A percentile compares a stretch with the other conserved stretches of the same genome.
phyloP scores from a whole-genome alignment of 2,888 invertebrate genomes.

The Ormyrus labotus region DNA sequence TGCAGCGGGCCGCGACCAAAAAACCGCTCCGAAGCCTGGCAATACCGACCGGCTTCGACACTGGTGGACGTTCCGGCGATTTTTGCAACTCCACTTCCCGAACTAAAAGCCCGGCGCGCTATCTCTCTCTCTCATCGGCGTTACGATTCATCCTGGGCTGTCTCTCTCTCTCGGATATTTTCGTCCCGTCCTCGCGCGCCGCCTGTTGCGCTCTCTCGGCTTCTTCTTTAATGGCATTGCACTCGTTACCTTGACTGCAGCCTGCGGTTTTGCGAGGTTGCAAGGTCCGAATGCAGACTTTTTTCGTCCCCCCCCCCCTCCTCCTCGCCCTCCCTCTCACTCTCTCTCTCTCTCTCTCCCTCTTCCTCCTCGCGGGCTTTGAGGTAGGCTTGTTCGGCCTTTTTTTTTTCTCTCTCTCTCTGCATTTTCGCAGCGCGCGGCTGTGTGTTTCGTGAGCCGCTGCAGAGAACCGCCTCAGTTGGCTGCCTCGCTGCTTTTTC shows the following conservation, averaged over 20 bases:
- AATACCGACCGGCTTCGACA: too few species aligned
- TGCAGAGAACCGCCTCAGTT: too few species aligned
- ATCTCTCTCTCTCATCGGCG: not conserved
- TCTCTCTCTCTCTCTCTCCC: not conserved
- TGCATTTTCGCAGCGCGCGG: conserved; percentile 3
- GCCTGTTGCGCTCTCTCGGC: conserved; percentile 43
- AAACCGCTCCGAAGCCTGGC: too few species aligned
- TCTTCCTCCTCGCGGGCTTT: not conserved
- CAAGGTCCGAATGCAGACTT: conserved; percentile 56
- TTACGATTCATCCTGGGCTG: conserved; percentile 18
- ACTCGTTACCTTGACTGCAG: conserved; percentile 58
- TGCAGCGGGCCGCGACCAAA: too few species aligned
- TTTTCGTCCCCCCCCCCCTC: conserved; percentile 17
- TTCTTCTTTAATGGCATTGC: conserved; percentile 58
- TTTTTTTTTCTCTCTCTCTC: conserved; percentile 6
- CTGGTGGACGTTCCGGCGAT: too few species aligned
- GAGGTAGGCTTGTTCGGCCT: conserved; percentile 5
- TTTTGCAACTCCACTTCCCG: too few species aligned
- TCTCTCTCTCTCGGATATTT: conserved; percentile 33
- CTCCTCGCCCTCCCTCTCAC: not conserved
- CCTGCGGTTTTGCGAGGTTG: conserved; percentile 56
- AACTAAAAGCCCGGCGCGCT: too few species aligned
- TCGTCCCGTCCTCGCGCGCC: conserved; percentile 41
- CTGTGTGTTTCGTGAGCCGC: conserved; percentile 16
- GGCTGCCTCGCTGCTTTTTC: conserved; percentile 35